Percentiles rank a stretch among this genome's conserved stretches.
Evolutionary conservation across 2,113 vertebrate genomes (phyloP).

Genomic region (Nanorana parkeri): DNA sequence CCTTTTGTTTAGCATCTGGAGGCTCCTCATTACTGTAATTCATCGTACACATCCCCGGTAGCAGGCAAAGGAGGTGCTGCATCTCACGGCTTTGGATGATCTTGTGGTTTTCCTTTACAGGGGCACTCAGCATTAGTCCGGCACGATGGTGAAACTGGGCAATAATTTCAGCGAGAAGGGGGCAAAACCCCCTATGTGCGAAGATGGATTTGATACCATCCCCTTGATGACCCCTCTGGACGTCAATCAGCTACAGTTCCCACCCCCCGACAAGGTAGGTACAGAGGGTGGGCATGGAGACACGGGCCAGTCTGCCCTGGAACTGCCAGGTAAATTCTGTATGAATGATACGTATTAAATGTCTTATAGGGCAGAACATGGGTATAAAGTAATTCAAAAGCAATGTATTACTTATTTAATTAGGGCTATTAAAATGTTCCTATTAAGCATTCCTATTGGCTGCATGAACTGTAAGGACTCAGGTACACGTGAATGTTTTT

Average conservation of each 20-base stretch:
- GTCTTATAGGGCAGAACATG: too few relatives aligned
- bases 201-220: constrained; percentile 96
- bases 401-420: too few relatives aligned
- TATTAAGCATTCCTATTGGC: too few relatives aligned
- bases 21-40: constrained; percentile 37
- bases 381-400: too few relatives aligned
- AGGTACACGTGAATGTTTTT: too few relatives aligned
- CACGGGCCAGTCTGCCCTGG: too few relatives aligned
- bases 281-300: background rate
- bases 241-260: constrained; percentile 93
- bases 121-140: constrained; percentile 46
- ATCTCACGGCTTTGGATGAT: background rate
- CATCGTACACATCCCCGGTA: constrained; percentile 1
- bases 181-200: constrained; percentile 79
- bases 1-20: constrained; percentile 43
- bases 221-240: constrained; percentile 93
- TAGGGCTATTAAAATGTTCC: too few relatives aligned
- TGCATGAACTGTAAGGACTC: too few relatives aligned
- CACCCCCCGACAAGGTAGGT: constrained; percentile 89
- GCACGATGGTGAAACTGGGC: constrained; percentile 92
- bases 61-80: background rate
- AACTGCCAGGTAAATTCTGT: too few relatives aligned
- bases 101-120: constrained; percentile 50
- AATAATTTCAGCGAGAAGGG: constrained; percentile 92
- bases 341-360: too few relatives aligned